Base-by-base conservation (phyloP, 2,888 invertebrate species). In the Listrodromus nycthemerus region DNA sequence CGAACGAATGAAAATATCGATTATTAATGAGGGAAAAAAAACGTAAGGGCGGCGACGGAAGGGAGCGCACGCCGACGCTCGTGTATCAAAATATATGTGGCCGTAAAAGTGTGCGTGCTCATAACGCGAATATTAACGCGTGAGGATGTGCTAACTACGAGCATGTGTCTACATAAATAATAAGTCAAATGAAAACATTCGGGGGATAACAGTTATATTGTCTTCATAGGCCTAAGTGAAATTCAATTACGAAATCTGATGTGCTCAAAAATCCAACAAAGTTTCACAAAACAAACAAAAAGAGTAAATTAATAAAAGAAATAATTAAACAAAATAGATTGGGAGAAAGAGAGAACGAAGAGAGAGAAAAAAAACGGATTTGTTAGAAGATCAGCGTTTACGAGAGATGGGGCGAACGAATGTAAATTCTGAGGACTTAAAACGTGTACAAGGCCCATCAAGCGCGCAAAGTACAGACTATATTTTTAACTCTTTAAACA, bases 401-500 rank as follows among this genome's bases (percentile, higher is more conserved):
- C 70, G 69, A 78, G 77, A 19, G 19, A 41, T 13, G 66, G 55
- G 37, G 48, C 19, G 48, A 61, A 52, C 6, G 82, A 80, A 82
- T 84, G 82, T 83, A 78, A 65, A 83, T 67, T 89, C 86, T 86
- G 87, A 87, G 89, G 86, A 88, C 86, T 89, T 86, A 86, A 86
- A 84, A 87, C 80, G 84, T 87, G 88, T 70, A 85, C 70, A 63
- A 75, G 91, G 90, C 92, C 91, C 92, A 91, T 91, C 91, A 90
- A 88, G 91, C 91, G 92, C 91, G 92, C 91, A 91, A 92, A 88
- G 91, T 92, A 91, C 91, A 92, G 88, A 92, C 90, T 93, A 93
- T 93, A 93, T 93, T 93, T 93, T 93, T 93, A 92, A 92, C 91
- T 93, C 90, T 92, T 91, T 91, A 91, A 92, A 92, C 89, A 85